Evolutionary conservation across 1,140 invertebrate genomes (phyloP), one percentile per base, ranked within the genome.

Genomic region (Eupeodes corollae): DNA sequence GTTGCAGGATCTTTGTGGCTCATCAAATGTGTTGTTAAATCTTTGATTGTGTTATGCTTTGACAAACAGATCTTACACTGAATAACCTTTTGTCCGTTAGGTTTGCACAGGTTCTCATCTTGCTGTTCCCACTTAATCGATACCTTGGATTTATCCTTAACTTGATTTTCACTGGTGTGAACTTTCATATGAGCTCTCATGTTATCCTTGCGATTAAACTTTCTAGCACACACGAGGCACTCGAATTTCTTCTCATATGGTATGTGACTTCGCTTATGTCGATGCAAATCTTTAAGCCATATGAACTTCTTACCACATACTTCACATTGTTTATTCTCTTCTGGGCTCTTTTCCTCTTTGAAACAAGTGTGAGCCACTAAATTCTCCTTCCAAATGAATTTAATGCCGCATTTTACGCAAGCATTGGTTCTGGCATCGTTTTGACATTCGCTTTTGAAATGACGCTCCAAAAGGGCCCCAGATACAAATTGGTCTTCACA

Each of bases 191-290:
- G 63, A 0, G 59, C 59, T n/a, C 62, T 59, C 0, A 67, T 51
- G 9, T 73, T 71, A 51, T 74, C 72, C 48, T 70, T 73, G 30
- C 73, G 67, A 42, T 71, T 64, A 37, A 75, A 77, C 52, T 72
- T 75, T 48, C 73, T 73, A 5, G 72, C 61, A 49, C 75, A 77
- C 12, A 69, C 54, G 6, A 70, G 55, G 44, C 75, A 76, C 47
- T 73, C 67, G 44, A 67, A 75, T 26, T 62, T 61, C 44, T 73
- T 73, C 11, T 67, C 65, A 19, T 63, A 56, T 1, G 67, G 63
- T 49, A 68, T 61, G 47, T 77, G 75, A 31, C 69, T 58, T 31
- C 70, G 72, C 13, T 58, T 61, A 53, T 75, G 75, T 35, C 71
- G 71, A 10, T 67, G 67, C 0, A 76, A 60, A 50, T 73, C 64